Conservation (phyloP, 2,797 vertebrate species). For the Carduelis carduelis region DNA sequence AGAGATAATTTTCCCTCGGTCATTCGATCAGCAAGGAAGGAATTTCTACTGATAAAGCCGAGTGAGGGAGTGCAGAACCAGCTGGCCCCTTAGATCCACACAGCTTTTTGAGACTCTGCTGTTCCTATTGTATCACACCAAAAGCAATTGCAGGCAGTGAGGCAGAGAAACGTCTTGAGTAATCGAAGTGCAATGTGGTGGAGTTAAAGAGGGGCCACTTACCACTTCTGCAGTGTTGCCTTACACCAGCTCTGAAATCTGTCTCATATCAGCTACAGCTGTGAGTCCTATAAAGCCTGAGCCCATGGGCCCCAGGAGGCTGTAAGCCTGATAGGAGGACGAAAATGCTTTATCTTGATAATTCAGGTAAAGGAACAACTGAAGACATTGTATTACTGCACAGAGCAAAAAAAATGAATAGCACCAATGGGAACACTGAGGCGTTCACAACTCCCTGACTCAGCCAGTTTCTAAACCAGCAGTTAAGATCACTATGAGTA, state of each 20-base stretch:
- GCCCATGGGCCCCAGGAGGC: neutral
- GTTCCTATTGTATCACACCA: neutral
- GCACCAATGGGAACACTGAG: neutral
- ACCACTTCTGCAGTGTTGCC: neutral
- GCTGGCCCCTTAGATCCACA: constrained; percentile 31
- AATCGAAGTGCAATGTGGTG: neutral
- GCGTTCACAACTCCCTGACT: accelerated
- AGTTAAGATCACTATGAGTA: neutral
- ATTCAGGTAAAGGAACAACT: constrained; percentile 33
- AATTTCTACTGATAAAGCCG: constrained; percentile 66
- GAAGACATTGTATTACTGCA: neutral
- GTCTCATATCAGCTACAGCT: constrained; percentile 33
- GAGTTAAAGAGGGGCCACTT: constrained; percentile 17
- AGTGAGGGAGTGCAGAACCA: constrained; percentile 51
- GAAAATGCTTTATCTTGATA: constrained; percentile 32
- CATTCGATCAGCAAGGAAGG: constrained; percentile 58
- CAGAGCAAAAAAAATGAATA: neutral
- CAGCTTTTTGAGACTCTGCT: constrained; percentile 4
- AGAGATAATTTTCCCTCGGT: constrained; percentile 63
- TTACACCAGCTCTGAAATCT: constrained; percentile 30
- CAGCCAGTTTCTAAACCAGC: neutral
- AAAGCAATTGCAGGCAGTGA: neutral
- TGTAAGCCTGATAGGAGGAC: neutral
- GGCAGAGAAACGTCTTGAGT: neutral
- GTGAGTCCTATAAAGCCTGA: neutral